Base-by-base conservation (phyloP, 2,888 invertebrate genomes). In the Archips crataeganus region DNA sequence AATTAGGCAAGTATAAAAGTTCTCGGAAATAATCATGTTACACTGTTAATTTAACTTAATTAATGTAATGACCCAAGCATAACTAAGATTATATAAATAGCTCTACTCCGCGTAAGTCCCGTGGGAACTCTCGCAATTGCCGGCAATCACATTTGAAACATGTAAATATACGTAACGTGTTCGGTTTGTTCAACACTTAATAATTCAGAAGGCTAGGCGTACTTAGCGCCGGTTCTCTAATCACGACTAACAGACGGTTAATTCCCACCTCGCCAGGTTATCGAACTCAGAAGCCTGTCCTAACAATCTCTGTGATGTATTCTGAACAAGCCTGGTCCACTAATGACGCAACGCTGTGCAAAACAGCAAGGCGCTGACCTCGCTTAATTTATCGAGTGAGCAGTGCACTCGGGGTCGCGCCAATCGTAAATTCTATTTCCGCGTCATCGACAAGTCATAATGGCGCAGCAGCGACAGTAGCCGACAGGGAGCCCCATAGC, bases 111-210 rank as follows among this genome's bases (percentile, higher is more conserved):
- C 79, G 79, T 80, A 81, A 81, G 81, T 85, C 88, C 87, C 89
- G 85, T 90, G 91, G 87, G 91, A 92, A 90, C 84, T 85, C 86
- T 87, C 87, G 90, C 88, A 86, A 89, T 89, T 87, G 87, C 84
- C 83, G 77, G 85, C 85, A 87, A 86, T 87, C 87, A 85, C 84
- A 61, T 70, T 84, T 83, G 80, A 82, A 83, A 79, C 75, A 77
- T 80, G 80, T 82, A 23, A 23, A 23, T 1, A 80, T 82, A 82
- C 84, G 81, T 82, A 83, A 71, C 75, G 81, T 79, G 83, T 87
- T 91, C 86, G 90, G 59, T 68, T 71, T 71, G 69, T 64, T 68
- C 59, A 34, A 60, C 49, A 65, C 61, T 75, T 61, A 70, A 93
- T 92, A 91, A 91, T 92, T 87, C 89, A 93, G 89, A 85, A 87